phyloP scores from a whole-genome alignment of 2,888 invertebrate species.

The Lasioglossum marginatum region DNA sequence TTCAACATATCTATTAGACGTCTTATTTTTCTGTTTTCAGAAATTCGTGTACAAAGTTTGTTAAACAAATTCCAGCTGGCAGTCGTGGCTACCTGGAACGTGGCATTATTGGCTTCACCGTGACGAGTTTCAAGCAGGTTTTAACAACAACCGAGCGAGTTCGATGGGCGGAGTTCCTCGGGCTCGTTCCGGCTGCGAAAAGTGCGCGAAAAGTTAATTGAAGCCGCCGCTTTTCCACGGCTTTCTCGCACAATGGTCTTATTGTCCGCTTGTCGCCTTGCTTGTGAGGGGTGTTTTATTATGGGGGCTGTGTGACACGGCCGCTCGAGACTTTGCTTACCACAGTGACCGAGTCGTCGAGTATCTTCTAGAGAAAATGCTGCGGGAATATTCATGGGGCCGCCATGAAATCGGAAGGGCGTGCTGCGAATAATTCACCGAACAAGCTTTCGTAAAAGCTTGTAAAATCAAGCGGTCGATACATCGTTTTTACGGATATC shows the following conservation, averaged over 20 bases:
- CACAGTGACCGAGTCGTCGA: slow-evolving; percentile 63
- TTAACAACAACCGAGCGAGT: slow-evolving; percentile 66
- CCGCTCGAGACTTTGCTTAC: slow-evolving; percentile 43
- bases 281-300: slow-evolving; percentile 82
- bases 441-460: slow-evolving; percentile 66
- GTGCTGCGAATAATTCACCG: slow-evolving; percentile 68
- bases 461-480: slow-evolving; percentile 52
- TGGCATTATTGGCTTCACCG: slow-evolving; percentile 64
- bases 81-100: slow-evolving; percentile 37
- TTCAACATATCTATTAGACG: no score
- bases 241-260: slow-evolving; percentile 75
- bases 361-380: slow-evolving; percentile 47
- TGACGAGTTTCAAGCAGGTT: slow-evolving; percentile 68
- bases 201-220: slow-evolving; percentile 83
- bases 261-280: slow-evolving; percentile 73
- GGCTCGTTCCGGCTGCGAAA: slow-evolving; percentile 48
- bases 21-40: no score
- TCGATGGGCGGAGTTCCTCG: slow-evolving; percentile 73
- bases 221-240: slow-evolving; percentile 78
- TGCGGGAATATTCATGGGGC: slow-evolving; percentile 65
- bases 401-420: slow-evolving; percentile 72
- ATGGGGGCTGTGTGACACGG: slow-evolving; percentile 74
- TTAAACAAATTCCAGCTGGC: slow-evolving; percentile 15
- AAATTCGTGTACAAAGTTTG: slow-evolving; percentile 11
- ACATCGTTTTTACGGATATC: slow-evolving; percentile 51